Evolutionary conservation across 37 sponge, comb jelly and placozoan genomes (phyloP).

Genomic region (Halichondria panicea): DNA sequence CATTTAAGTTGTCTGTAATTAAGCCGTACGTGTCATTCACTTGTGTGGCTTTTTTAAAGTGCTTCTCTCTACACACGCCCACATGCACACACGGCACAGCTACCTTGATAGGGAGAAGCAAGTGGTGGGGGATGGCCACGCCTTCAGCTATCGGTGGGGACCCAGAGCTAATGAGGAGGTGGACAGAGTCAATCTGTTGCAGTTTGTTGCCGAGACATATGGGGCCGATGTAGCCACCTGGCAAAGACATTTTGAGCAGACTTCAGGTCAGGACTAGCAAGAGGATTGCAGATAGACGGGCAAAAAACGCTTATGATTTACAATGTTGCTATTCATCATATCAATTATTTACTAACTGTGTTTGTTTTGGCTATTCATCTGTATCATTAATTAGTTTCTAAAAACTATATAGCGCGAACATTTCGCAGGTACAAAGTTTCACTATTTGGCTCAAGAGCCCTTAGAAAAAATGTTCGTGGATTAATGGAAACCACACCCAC

Average conservation of each 20-base stretch:
- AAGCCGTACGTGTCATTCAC: not conserved
- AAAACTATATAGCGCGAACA: too few species aligned
- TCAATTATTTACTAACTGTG: too few species aligned
- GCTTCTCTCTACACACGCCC: not conserved
- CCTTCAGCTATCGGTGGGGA: slow-evolving; percentile 59
- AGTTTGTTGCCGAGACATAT: slow-evolving; percentile 49
- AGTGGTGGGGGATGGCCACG: slow-evolving; percentile 38
- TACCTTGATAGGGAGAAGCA: slow-evolving; percentile 54
- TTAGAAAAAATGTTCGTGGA: too few species aligned
- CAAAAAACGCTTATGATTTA: not conserved
- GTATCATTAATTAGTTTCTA: too few species aligned
- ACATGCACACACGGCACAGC: too few species aligned
- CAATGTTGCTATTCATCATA: too few species aligned
- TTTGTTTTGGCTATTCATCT: too few species aligned
- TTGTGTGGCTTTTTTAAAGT: not conserved
- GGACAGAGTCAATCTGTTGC: slow-evolving; percentile 49
- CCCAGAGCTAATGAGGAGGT: slow-evolving; percentile 45
- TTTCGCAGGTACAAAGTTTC: too few species aligned
- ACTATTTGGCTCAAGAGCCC: too few species aligned
- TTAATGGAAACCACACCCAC: too few species aligned
- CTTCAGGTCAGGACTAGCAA: not conserved
- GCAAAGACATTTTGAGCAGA: slow-evolving; percentile 45
- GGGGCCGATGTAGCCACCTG: slow-evolving; percentile 24
- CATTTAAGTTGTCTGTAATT: not conserved
- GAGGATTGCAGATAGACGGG: not conserved